phyloP scores from a whole-genome alignment of 2,888 invertebrate species.

The Gandaritis pyraliata region DNA sequence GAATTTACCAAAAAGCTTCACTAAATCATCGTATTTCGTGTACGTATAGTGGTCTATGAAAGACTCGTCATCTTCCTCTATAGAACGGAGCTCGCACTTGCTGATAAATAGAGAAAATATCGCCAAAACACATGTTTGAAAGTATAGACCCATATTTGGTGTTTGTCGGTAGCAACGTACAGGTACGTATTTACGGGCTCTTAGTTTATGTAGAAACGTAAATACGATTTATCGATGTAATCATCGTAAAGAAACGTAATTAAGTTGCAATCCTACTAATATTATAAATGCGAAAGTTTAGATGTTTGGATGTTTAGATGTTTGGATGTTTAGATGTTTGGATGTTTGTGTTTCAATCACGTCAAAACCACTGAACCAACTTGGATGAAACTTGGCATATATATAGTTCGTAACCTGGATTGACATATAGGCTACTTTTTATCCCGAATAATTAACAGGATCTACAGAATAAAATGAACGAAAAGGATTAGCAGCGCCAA shows the following conservation, averaged over 20 bases:
- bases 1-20: conserved; percentile 86
- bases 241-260: conserved; percentile 50
- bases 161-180: conserved; percentile 37
- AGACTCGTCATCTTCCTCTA: conserved; percentile 74
- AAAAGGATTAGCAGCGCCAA: too few species aligned
- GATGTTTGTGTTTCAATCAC: too few species aligned
- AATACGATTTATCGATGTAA: conserved; percentile 53
- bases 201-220: conserved; percentile 44
- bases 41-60: conserved; percentile 86
- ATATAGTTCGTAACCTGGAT: too few species aligned
- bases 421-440: too few species aligned
- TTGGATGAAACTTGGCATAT: too few species aligned
- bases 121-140: conserved; percentile 60
- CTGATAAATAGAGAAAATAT: conserved; percentile 66
- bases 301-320: too few species aligned
- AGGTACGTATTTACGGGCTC: conserved; percentile 39
- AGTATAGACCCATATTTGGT: conserved; percentile 57
- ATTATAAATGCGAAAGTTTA: too few species aligned
- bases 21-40: conserved; percentile 88
- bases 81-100: conserved; percentile 63
- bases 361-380: too few species aligned
- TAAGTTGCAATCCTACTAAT: too few species aligned
- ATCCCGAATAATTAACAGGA: too few species aligned
- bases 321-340: too few species aligned
- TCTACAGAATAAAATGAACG: too few species aligned